A percentile compares a stretch with the other conserved stretches of the same genome.
phyloP scores from a whole-genome alignment of 2,888 invertebrate species.

The Mylabris sibirica region DNA sequence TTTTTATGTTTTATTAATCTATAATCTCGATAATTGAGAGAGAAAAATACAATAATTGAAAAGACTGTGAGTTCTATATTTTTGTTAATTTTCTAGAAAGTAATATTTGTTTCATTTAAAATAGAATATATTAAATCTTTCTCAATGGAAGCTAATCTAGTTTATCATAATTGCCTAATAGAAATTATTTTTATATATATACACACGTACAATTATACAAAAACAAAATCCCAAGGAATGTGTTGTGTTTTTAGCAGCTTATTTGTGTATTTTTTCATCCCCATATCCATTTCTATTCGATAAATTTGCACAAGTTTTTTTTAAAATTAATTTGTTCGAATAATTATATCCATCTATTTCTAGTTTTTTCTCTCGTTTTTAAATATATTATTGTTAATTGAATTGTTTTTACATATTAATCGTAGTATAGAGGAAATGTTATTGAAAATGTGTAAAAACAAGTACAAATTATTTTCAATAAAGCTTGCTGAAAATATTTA shows the following conservation, averaged over 20 bases:
- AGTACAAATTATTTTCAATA: conserved; percentile 4
- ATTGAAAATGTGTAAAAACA: conserved; percentile 7
- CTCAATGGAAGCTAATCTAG: neutral
- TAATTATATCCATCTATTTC: neutral
- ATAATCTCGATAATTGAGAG: neutral
- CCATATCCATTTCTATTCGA: neutral
- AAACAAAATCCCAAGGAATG: neutral
- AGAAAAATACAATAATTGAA: conserved; percentile 7
- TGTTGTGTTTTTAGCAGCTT: conserved; percentile 1
- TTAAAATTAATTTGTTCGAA: neutral
- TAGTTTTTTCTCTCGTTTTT: neutral
- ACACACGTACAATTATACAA: neutral
- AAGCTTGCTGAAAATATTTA: neutral
- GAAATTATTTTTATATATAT: conserved; percentile 5
- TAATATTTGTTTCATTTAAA: neutral
- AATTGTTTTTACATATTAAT: conserved; percentile 11
- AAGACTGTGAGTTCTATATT: conserved; percentile 5
- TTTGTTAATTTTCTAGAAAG: conserved; percentile 7
- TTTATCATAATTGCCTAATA: conserved; percentile 7
- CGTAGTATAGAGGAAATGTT: neutral
- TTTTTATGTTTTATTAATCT: neutral
- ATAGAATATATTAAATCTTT: neutral
- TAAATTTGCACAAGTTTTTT: neutral
- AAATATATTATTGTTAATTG: neutral
- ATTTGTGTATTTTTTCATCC: neutral